Evolutionary conservation across 2,888 invertebrate species (phyloP), one percentile per base, ranked within the genome.

Genomic region (Yponomeuta plumbellus): DNA sequence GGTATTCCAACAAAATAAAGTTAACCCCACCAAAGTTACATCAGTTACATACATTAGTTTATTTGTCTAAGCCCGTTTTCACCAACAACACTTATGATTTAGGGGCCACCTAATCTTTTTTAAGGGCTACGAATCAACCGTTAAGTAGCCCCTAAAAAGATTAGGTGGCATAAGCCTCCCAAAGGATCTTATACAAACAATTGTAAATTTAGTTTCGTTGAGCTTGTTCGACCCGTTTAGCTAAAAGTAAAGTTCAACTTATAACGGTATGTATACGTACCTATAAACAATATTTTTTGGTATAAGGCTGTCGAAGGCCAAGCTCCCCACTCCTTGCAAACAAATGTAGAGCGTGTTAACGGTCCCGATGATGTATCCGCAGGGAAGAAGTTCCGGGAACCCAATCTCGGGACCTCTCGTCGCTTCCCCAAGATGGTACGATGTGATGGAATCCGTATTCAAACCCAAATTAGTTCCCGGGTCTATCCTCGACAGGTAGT

Each of bases 221-320:
- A 8, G 34, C 6, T 34, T 8, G 8, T 34, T 34, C 6, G 1
- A 8, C 34, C 8, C 34, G 34, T 34, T 34, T 10, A 34, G 34
- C 5, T 34, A 0, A n/a, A n/a, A 1, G 34, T 34, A 26, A 26
- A 5, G 26, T 26, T 3, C 44, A 44, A 3, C 11, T 2, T 13
- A 44, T 5, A 44, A 44, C 44, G 44, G 8, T 44, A 44, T 2
- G 8, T 26, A 23, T 39, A 77, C 93, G 77, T 91, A 92, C 84
- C 99, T 95, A 89, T 98, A 98, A 66, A 99, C 96, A 76, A 98
- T 97, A 77, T 98, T 97, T 91, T 98, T 97, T 71, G 99, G 98
- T 84, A 98, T 98, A 71, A 99, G 93, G 67, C 98, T 98, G 86
- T 99, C 98, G 81, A 99, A 98, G 11, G 98, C 97, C 75, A 99